These are phyloP conservation scores for Acanthisitta chloris DNA, from an alignment of 2,113 vertebrate genomes.

Conservation along the genomic window DNA sequence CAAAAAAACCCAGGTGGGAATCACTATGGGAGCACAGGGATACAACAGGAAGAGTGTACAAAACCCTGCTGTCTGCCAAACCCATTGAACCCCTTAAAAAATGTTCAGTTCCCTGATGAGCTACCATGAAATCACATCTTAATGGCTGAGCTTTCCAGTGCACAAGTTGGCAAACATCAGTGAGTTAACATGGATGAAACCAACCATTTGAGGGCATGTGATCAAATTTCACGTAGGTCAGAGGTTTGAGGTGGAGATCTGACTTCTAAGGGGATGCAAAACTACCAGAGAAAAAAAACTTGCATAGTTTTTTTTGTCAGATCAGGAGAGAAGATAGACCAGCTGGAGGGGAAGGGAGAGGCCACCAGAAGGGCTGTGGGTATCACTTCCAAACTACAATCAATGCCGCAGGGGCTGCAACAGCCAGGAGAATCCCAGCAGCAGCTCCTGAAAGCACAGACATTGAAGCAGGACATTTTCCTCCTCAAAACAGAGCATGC, in stretches of 20 bases:
- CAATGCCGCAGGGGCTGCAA: background rate
- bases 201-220: background rate
- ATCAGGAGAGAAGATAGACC: background rate
- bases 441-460: background rate
- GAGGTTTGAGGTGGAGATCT: background rate
- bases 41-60: background rate
- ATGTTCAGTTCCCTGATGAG: background rate
- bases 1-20: background rate
- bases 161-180: background rate
- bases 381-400: background rate
- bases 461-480: background rate
- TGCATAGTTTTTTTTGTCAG: background rate
- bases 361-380: background rate
- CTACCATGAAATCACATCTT: background rate
- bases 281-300: background rate
- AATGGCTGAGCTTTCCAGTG: background rate
- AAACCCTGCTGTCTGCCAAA: rapidly evolving
- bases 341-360: background rate
- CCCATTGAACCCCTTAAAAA: background rate
- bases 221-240: background rate
- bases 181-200: background rate
- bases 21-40: background rate
- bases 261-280: background rate
- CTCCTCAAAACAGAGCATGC: background rate
- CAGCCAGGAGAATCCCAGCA: background rate